Evolutionary conservation across 2,888 invertebrate species (phyloP).

Genomic region (Autographa pulchrina): DNA sequence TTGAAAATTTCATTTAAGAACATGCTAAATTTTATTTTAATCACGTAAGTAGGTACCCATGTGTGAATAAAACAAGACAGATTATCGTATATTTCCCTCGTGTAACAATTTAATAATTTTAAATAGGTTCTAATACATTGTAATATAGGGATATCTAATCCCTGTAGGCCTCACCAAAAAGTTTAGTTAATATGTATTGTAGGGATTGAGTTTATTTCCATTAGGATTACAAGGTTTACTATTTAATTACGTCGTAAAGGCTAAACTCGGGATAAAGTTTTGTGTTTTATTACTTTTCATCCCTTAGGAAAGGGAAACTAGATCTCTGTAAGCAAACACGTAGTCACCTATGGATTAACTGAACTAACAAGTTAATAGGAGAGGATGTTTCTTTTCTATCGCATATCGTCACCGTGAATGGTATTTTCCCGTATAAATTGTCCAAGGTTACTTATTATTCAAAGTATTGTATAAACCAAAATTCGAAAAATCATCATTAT

Average conservation of each 20-base stretch:
- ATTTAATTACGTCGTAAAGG: constrained; percentile 7
- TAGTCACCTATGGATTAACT: background rate
- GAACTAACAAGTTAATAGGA: background rate
- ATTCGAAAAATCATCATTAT: too few relatives aligned
- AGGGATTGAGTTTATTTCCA: constrained; percentile 7
- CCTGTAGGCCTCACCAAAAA: background rate
- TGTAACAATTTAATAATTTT: background rate
- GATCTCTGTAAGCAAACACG: background rate
- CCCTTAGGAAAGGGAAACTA: background rate
- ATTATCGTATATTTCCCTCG: background rate
- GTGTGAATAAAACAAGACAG: background rate
- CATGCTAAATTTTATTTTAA: too few relatives aligned
- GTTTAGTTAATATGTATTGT: background rate
- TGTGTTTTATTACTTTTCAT: background rate
- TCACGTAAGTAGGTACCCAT: too few relatives aligned
- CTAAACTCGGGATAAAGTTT: background rate
- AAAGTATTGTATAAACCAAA: too few relatives aligned
- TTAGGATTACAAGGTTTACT: constrained; percentile 7
- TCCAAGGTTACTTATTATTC: too few relatives aligned
- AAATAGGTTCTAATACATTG: background rate
- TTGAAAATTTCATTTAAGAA: too few relatives aligned
- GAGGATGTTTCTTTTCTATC: too few relatives aligned
- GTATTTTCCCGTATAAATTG: too few relatives aligned
- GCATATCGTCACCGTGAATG: too few relatives aligned
- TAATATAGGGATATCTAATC: background rate